A percentile compares a stretch with the other conserved stretches of the same genome.
These are phyloP conservation scores for Nemopilema nomurai DNA, from an alignment of 30 jellyfish, hydroid and myxozoan species.

Conservation along the genomic window DNA sequence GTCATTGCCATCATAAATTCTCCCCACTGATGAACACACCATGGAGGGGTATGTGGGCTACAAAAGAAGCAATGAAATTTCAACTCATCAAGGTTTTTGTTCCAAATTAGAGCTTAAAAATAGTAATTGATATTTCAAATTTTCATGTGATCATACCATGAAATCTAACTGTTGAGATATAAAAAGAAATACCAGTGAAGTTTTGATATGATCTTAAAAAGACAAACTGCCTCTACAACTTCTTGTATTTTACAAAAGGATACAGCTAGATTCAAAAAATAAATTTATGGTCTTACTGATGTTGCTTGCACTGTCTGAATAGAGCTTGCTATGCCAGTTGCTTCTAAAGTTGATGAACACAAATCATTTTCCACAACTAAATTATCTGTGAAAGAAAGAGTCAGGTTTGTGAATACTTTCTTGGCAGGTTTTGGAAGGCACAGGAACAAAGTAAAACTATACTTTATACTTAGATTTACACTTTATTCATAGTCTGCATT, in stretches of 20 bases:
- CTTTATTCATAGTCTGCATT: too few relatives aligned
- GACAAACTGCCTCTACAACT: not conserved
- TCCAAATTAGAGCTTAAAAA: not conserved
- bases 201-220: too few relatives aligned
- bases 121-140: too few relatives aligned
- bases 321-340: not conserved
- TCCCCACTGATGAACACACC: slow-evolving; percentile 1
- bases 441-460: too few relatives aligned
- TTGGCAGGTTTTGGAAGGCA: too few relatives aligned
- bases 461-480: too few relatives aligned
- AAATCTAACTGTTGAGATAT: too few relatives aligned
- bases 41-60: slow-evolving; percentile 10
- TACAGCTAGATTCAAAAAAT: not conserved
- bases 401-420: too few relatives aligned
- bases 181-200: too few relatives aligned
- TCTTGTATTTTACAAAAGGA: not conserved
- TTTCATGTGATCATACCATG: too few relatives aligned
- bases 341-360: not conserved
- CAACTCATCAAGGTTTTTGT: not conserved
- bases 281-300: not conserved
- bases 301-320: not conserved
- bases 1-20: not conserved
- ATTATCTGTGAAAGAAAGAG: not conserved
- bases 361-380: not conserved
- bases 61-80: not conserved